Evolutionary conservation across 2,888 invertebrate species (phyloP), one percentile per base, ranked within the genome.

Genomic region (Caenorhabditis becei): DNA sequence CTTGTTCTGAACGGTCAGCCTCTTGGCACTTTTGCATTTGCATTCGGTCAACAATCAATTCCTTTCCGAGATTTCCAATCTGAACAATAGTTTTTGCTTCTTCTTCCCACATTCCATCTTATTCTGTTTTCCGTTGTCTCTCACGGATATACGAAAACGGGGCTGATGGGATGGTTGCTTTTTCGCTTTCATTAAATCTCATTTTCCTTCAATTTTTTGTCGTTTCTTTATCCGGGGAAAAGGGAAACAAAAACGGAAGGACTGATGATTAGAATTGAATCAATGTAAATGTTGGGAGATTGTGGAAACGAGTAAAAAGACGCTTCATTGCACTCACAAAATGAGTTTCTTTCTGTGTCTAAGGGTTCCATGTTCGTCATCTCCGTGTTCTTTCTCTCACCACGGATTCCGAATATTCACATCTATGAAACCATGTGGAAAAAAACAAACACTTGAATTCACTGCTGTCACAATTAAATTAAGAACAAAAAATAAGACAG

Each of bases 81-180:
- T 26, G 47, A 54, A 35, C 35, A 5, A 24, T 47, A 26, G 23
- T 32, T 11, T 41, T 41, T 2, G 41, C 41, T 41, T 41, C 11
- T 41, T 14, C 41, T 11, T 32, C 32, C 32, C 10, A 32, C 41
- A 41, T 32, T 10, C 32, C 10, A 32, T 2, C 41, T 11, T 41
- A 14, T 51, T 41, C 61, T 70, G 59, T 59, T 70, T 47, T 59
- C 51, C 5, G 18, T 20, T n/a, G 28, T 65, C 61, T 75, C 75
- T 66, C 75, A 75, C 75, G 75, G 75, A 66, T 66, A 75, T 75
- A 53, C 32, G 66, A 67, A 63, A 65, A 14, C 51, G 53, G 14
- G 11, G 14, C 41, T 41, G 2, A 11, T 28, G 7, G 28, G n/a
- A 61, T 66, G 66, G 44, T 53, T n/a, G 47, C 32, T 18, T 41